Conservation (phyloP, 2,888 invertebrate genomes). For the Cecidostiba fungosa region DNA sequence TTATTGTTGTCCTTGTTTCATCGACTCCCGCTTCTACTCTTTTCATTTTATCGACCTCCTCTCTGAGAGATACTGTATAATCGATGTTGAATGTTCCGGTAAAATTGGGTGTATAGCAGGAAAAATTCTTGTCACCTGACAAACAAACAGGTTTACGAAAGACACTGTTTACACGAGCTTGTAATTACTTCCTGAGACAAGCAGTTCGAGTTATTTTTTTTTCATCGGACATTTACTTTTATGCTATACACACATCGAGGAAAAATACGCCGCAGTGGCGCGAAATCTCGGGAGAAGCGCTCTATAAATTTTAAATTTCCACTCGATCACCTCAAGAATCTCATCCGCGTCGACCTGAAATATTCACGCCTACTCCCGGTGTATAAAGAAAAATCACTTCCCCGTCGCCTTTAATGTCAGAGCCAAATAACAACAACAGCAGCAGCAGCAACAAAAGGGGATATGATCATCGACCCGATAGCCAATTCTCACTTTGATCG, state of each 20-base stretch:
- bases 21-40: constrained; percentile 43
- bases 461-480: constrained; percentile 3
- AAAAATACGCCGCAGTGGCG: neutral
- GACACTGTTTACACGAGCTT: no score
- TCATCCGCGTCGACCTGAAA: neutral
- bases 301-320: constrained; percentile 23
- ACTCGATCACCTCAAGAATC: constrained; percentile 5
- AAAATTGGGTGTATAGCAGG: neutral
- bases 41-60: neutral
- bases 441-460: neutral
- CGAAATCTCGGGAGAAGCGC: neutral
- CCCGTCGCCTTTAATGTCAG: neutral
- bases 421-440: neutral
- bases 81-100: neutral
- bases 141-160: no score
- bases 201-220: neutral
- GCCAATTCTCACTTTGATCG: neutral
- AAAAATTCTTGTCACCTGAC: no score
- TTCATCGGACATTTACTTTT: no score
- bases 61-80: neutral
- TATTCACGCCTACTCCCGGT: neutral
- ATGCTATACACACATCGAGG: neutral
- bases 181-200: no score
- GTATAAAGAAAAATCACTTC: constrained; percentile 14
- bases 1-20: constrained; percentile 62